Base-by-base conservation (phyloP, 2,113 vertebrate genomes). In the Carassius gibelio region DNA sequence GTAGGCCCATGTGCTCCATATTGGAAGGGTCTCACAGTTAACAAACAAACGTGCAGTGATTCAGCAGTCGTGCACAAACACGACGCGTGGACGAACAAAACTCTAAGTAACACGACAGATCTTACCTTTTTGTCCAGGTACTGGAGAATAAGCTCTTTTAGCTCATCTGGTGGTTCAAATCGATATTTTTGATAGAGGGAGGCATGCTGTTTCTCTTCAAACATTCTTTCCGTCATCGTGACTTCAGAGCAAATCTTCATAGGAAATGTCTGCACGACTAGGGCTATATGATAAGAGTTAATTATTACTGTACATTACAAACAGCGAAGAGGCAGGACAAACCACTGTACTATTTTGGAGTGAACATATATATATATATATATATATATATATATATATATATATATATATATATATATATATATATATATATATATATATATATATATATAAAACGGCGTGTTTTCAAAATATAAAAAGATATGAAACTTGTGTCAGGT, bases 121-220 rank as follows among this genome's bases (percentile, higher is more conserved):
- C 89, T 88, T 81, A 96, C 96, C 93, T 94, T 96, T 66, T 93
- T 90, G 55, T 90, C 88, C 85, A 96, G 84, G 89, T 96, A 96
- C 13, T 90, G 21, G 23, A 96, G 86, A 89, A 96, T 92, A 13
- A 92, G 55, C 5, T 91, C 82, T 88, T 90, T 90, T 74, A 96
- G 71, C 48, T 92, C 90, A 8, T 91, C 77, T 11, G 95, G 94
- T 0, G 95, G 94, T 0, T 82, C 82, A 42, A 95, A 93, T 75
- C 95, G 92, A 89, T 94, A 96, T 81, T 92, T 94, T 83, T 95
- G 94, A 88, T 97, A 97, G 68, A 95, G 2, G 0, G 92, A 91
- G 0, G 95, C 95, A 0, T 96, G 95, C 1, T 92, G 89, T 84
- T 84, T 94, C 45, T 89, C 95, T 85, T 96, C 95, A 2, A 96